Evolutionary conservation across 2,888 invertebrate species (phyloP).

Genomic region (Macropis europaea): DNA sequence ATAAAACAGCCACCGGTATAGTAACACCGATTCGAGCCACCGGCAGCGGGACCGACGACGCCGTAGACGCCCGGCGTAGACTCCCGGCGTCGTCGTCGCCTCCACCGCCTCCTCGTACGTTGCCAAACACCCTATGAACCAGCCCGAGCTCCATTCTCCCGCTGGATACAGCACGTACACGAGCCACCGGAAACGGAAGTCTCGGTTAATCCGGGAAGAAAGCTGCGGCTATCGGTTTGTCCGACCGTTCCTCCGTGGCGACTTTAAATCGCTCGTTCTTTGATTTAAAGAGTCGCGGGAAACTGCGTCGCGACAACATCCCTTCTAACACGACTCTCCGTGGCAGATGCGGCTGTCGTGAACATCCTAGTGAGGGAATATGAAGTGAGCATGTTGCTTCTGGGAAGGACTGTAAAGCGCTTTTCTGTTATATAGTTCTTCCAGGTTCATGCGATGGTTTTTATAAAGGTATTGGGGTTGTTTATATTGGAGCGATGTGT

Average conservation of each 20-base stretch:
- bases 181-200: conserved; percentile 50
- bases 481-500: no score
- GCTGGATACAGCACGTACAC: conserved; percentile 50
- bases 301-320: not conserved
- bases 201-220: conserved; percentile 55
- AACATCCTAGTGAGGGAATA: no score
- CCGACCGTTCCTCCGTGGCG: not conserved
- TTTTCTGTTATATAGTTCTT: no score
- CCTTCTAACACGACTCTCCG: no score
- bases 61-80: conserved; percentile 25
- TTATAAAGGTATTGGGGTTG: no score
- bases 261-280: conserved; percentile 20
- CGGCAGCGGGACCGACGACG: conserved; percentile 33
- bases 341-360: no score
- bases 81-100: conserved; percentile 34
- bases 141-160: conserved; percentile 21
- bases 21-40: conserved; percentile 67
- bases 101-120: conserved; percentile 45
- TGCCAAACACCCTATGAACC: conserved; percentile 49
- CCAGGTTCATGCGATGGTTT: no score
- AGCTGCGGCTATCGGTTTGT: conserved; percentile 40
- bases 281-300: not conserved
- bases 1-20: conserved; percentile 79
- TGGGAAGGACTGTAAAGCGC: no score
- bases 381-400: no score